These are phyloP conservation scores for Pentalonia nigronervosa DNA, from an alignment of 1,140 invertebrate species.

Conservation along the genomic window DNA sequence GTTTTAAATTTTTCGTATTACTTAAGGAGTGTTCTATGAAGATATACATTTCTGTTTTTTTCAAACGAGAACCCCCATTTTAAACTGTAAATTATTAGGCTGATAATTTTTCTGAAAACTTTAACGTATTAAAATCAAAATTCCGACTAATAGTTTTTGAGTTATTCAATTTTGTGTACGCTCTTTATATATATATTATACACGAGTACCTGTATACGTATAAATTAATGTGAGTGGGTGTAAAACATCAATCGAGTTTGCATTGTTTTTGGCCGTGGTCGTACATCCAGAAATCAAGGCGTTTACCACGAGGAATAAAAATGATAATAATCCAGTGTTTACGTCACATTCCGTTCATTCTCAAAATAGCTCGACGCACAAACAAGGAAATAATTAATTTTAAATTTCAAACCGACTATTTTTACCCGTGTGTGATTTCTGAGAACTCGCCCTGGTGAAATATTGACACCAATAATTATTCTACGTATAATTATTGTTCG, in stretches of 20 bases:
- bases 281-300: neutral
- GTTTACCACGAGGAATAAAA: neutral
- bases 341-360: neutral
- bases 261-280: neutral
- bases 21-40: no score
- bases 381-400: neutral
- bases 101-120: no score
- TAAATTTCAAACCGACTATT: neutral
- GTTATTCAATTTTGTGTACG: no score
- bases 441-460: neutral
- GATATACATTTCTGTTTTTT: no score
- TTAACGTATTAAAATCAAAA: no score
- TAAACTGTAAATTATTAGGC: no score
- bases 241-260: neutral
- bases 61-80: no score
- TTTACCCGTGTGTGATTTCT: neutral
- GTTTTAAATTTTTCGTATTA: no score
- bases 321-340: neutral
- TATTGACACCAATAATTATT: neutral
- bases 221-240: no score
- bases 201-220: neutral
- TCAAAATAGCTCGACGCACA: neutral
- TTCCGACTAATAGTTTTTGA: no score
- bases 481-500: neutral
- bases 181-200: no score